phyloP scores from a whole-genome alignment of 1,140 invertebrate genomes.

The Drosophila dunni region DNA sequence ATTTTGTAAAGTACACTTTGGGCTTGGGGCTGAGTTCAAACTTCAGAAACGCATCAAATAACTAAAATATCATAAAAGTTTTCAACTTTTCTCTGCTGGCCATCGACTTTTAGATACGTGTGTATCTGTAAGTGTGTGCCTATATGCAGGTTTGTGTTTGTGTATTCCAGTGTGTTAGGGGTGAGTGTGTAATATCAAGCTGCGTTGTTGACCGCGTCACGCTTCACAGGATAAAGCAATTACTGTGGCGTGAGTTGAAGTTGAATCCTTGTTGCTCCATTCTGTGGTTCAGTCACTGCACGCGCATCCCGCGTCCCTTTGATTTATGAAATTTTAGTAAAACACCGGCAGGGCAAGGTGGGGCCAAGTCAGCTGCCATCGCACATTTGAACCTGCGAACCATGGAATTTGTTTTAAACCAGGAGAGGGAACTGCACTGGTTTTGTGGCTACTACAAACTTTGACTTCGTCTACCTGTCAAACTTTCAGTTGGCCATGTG shows the following conservation, averaged over 20 bases:
- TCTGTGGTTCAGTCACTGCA: conserved; percentile 22
- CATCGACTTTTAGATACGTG: conserved; percentile 27
- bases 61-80: conserved; percentile 76
- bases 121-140: conserved; percentile 2
- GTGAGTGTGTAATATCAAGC: conserved; percentile 61
- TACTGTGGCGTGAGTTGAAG: conserved; percentile 64
- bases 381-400: conserved; percentile 4
- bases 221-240: conserved; percentile 78
- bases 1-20: conserved; percentile 18
- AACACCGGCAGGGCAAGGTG: neutral
- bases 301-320: conserved; percentile 48
- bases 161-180: neutral
- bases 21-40: conserved; percentile 13
- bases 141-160: neutral
- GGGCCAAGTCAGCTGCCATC: neutral
- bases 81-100: conserved; percentile 61
- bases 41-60: conserved; percentile 57
- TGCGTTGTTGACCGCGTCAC: conserved; percentile 78
- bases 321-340: conserved; percentile 75
- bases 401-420: neutral
- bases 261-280: conserved; percentile 54
- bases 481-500: conserved; percentile 31
- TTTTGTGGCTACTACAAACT: conserved; percentile 42
- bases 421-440: conserved; percentile 29
- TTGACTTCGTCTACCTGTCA: conserved; percentile 41